These are phyloP conservation scores for Chrysopa pallens DNA, from an alignment of 1,140 invertebrate species.

Conservation along the genomic window DNA sequence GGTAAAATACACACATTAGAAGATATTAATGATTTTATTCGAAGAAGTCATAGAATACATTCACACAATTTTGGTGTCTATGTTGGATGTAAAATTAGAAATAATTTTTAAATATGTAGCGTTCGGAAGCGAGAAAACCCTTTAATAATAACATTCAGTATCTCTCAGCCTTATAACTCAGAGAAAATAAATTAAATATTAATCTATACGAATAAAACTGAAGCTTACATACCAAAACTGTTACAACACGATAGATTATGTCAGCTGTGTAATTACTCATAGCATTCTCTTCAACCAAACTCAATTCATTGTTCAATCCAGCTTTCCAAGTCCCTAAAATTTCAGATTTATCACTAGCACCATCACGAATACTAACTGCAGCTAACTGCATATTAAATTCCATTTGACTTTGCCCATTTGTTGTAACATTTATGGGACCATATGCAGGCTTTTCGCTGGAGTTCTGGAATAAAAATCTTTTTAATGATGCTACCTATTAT, in stretches of 20 bases:
- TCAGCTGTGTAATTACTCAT: conserved; percentile 60
- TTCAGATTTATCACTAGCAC: conserved; percentile 39
- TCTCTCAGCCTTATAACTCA: too few species aligned
- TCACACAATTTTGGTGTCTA: too few species aligned
- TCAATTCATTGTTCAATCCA: conserved; percentile 39
- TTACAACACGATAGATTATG: conserved; percentile 63
- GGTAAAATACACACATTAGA: too few species aligned
- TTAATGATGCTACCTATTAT: neutral
- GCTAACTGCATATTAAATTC: conserved; percentile 50
- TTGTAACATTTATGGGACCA: conserved; percentile 30
- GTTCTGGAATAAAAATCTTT: conserved; percentile 20
- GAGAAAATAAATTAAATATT: too few species aligned
- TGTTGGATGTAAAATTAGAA: too few species aligned
- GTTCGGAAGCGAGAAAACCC: too few species aligned
- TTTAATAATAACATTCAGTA: too few species aligned
- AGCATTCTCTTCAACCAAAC: conserved; percentile 37
- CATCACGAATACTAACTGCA: conserved; percentile 41
- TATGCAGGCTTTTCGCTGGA: conserved; percentile 39
- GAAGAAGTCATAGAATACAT: too few species aligned
- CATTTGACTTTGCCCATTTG: conserved; percentile 52
- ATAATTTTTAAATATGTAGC: too few species aligned
- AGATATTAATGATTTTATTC: too few species aligned
- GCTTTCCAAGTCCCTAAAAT: conserved; percentile 47
- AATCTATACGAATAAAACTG: too few species aligned
- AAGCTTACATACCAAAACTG: conserved; percentile 42